Percentiles rank a stretch among this genome's conserved stretches.
These are phyloP conservation scores for Thunnus thynnus DNA, from an alignment of 2,113 vertebrate species.

Conservation along the genomic window DNA sequence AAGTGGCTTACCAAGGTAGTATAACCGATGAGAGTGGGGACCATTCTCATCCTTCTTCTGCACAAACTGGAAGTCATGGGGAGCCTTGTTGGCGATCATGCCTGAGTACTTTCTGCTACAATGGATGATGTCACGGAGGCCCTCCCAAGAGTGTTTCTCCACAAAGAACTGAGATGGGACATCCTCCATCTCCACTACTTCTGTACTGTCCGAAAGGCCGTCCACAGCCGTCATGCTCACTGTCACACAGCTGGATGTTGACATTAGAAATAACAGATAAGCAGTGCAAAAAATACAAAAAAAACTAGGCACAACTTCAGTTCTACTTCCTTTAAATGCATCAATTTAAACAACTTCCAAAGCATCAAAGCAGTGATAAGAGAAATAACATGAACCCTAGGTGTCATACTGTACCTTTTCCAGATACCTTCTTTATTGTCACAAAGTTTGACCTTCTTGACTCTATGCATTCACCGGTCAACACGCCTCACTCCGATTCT, in stretches of 20 bases:
- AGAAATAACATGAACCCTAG: neutral
- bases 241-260: conserved; percentile 79
- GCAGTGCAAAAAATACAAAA: neutral
- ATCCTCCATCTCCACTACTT: conserved; percentile 91
- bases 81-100: conserved; percentile 96
- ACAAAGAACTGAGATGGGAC: conserved; percentile 91
- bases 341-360: neutral
- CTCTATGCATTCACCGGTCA: conserved; percentile 95
- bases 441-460: conserved; percentile 96
- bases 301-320: too few relatives aligned
- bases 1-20: conserved; percentile 92
- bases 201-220: conserved; percentile 84
- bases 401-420: conserved; percentile 88
- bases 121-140: conserved; percentile 94
- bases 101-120: conserved; percentile 97
- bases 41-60: conserved; percentile 93
- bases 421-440: conserved; percentile 90
- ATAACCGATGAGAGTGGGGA: conserved; percentile 95
- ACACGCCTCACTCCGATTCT: conserved; percentile 84
- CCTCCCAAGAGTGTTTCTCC: conserved; percentile 97
- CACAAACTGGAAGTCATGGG: conserved; percentile 98
- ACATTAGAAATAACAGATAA: conserved; percentile 32
- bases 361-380: neutral
- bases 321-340: neutral
- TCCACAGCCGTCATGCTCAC: conserved; percentile 92